phyloP scores from a whole-genome alignment of 2,113 vertebrate genomes.

The Podiceps cristatus region DNA sequence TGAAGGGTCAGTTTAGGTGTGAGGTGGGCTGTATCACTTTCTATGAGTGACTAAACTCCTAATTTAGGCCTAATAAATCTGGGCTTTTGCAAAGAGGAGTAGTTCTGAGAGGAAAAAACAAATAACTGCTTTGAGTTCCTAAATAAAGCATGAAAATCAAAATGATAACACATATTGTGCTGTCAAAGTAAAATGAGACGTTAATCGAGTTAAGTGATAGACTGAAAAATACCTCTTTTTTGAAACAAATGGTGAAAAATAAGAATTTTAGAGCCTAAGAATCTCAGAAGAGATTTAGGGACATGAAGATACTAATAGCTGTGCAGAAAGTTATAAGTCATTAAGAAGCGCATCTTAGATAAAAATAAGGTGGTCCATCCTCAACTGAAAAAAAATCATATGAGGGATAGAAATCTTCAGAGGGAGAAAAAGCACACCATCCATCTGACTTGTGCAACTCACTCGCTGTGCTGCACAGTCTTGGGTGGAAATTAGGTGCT shows the following conservation, averaged over 20 bases:
- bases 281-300: neutral
- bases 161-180: conserved; percentile 23
- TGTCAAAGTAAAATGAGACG: conserved; percentile 42
- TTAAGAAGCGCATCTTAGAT: neutral
- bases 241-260: neutral
- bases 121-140: neutral
- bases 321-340: neutral
- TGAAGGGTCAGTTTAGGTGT: conserved; percentile 19
- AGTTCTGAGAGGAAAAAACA: neutral
- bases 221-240: neutral
- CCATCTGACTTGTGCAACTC: neutral
- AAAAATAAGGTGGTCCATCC: neutral
- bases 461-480: neutral
- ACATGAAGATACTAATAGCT: neutral
- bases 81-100: neutral
- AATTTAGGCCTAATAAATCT: neutral
- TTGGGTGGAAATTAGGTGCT: neutral
- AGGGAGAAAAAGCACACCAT: neutral
- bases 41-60: neutral
- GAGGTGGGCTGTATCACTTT: neutral
- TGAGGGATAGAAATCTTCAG: neutral
- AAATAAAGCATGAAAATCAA: conserved; percentile 29
- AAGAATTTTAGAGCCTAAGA: neutral
- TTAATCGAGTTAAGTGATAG: conserved; percentile 38
- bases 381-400: neutral